Percentiles rank a stretch among this genome's conserved stretches.
These are phyloP conservation scores for Petrocephalus zakoni DNA, from an alignment of 2,113 vertebrate species.

Conservation along the genomic window DNA sequence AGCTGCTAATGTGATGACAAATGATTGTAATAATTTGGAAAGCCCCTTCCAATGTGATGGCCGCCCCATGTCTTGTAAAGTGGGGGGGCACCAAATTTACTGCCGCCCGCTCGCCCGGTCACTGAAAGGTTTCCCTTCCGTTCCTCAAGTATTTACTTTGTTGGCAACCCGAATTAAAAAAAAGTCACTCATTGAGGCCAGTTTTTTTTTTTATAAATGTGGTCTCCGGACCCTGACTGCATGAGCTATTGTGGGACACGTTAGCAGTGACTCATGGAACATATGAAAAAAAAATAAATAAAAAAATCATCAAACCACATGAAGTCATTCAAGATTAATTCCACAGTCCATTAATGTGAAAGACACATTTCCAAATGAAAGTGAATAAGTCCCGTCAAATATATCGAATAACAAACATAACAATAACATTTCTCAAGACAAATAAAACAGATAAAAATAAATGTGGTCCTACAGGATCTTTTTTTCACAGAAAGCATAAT, in stretches of 20 bases:
- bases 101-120: conserved; percentile 47
- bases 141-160: conserved; percentile 52
- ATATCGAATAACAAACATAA: conserved; percentile 39
- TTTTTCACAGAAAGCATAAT: conserved; percentile 10
- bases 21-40: conserved; percentile 54
- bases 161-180: conserved; percentile 47
- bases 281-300: conserved; percentile 42
- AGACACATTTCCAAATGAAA: conserved; percentile 41
- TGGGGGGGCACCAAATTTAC: conserved; percentile 50
- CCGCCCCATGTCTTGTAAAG: conserved; percentile 50
- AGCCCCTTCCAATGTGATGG: conserved; percentile 52
- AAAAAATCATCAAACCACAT: conserved; percentile 43
- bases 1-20: conserved; percentile 52
- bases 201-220: conserved; percentile 37
- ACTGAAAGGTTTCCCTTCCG: conserved; percentile 57
- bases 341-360: conserved; percentile 49
- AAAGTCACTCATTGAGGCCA: conserved; percentile 41
- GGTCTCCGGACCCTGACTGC: conserved; percentile 38
- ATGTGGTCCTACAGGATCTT: conserved; percentile 27
- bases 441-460: conserved; percentile 13
- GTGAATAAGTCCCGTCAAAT: conserved; percentile 27
- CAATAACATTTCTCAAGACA: conserved; percentile 22
- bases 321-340: conserved; percentile 48
- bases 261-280: conserved; percentile 53
- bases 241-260: conserved; percentile 42